Conservation (phyloP, 2,797 vertebrate genomes). For the Neoniphon sammara region DNA sequence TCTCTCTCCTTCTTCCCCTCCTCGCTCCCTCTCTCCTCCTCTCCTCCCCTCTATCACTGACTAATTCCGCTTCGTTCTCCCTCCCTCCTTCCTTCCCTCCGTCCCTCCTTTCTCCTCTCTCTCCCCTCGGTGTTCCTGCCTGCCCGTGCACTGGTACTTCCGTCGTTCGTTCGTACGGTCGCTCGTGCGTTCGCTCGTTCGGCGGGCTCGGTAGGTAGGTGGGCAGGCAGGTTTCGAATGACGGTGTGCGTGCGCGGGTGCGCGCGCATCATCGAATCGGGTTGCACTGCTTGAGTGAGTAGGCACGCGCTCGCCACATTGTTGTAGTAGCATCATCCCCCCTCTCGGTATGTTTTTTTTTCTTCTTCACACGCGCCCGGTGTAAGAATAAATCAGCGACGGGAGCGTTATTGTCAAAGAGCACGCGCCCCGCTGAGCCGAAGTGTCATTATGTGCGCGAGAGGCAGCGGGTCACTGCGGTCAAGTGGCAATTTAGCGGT, state of each 20-base stretch:
- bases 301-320: conserved; percentile 14
- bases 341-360: neutral
- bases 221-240: neutral
- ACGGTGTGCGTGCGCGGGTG: neutral
- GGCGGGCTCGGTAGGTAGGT: neutral
- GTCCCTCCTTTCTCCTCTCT: neutral
- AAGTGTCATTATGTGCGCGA: neutral
- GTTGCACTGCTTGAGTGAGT: neutral
- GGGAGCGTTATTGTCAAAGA: conserved; percentile 9
- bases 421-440: conserved; percentile 42
- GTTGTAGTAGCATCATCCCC: neutral
- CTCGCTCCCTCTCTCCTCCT: conserved; percentile 34
- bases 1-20: conserved; percentile 25
- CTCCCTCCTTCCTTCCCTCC: conserved; percentile 4
- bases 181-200: neutral
- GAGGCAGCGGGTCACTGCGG: conserved; percentile 28
- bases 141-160: too few relatives aligned
- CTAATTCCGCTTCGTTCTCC: conserved; percentile 44
- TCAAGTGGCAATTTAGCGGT: conserved; percentile 30
- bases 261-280: neutral
- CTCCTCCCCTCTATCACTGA: conserved; percentile 53
- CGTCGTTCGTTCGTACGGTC: too few relatives aligned
- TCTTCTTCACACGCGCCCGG: conserved; percentile 39
- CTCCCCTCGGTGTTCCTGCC: neutral
- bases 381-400: conserved; percentile 29